Evolutionary conservation across 2,113 vertebrate species (phyloP).

Genomic region (Ameiurus melas): DNA sequence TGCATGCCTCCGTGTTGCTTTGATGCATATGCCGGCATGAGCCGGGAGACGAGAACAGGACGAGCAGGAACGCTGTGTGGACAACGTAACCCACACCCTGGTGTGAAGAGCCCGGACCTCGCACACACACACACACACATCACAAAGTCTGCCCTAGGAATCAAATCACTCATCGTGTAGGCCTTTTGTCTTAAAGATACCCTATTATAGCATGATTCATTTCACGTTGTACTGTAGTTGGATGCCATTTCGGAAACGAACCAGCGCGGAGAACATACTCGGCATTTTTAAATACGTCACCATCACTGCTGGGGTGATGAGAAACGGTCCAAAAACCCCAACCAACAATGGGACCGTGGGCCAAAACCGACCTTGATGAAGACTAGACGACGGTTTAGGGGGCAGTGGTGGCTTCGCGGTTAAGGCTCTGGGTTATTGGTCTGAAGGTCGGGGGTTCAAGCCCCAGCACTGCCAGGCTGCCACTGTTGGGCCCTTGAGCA

Average conservation of each 20-base stretch:
- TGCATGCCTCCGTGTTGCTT: constrained; percentile 24
- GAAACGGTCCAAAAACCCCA: not conserved
- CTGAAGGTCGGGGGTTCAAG: too few species aligned
- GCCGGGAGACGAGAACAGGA: not conserved
- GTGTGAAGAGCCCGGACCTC: constrained; percentile 24
- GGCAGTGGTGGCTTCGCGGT: too few species aligned
- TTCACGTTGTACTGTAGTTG: not conserved
- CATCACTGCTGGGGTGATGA: not conserved
- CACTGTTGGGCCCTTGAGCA: too few species aligned
- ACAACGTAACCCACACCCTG: constrained; percentile 14
- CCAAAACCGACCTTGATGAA: not conserved
- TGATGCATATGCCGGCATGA: constrained; percentile 20
- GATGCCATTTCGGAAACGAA: not conserved
- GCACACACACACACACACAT: not conserved
- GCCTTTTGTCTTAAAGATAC: not conserved
- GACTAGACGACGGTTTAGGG: not conserved
- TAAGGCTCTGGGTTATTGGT: too few species aligned
- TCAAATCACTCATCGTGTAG: not conserved
- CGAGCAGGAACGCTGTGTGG: not conserved
- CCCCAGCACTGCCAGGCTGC: too few species aligned
- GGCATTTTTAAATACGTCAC: not conserved
- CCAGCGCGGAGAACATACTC: not conserved
- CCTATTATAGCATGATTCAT: not conserved
- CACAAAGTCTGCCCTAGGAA: not conserved
- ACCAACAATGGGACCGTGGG: not conserved